phyloP scores from a whole-genome alignment of 2,113 vertebrate genomes.

The Scophthalmus maximus region DNA sequence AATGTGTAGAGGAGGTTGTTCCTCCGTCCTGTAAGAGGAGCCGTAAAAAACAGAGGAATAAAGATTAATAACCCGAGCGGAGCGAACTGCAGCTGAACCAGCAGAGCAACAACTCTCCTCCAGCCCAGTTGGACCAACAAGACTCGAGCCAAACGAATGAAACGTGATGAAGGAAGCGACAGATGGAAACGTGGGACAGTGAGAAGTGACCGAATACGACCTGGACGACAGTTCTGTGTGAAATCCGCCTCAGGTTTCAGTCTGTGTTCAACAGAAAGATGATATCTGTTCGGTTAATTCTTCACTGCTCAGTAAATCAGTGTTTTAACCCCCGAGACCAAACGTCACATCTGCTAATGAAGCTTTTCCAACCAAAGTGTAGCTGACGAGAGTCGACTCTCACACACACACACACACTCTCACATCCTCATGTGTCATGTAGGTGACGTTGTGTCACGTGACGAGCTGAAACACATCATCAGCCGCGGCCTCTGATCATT shows the following conservation, averaged over 20 bases:
- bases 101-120: slow-evolving; percentile 45
- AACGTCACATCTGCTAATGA: no score
- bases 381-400: neutral
- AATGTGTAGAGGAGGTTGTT: neutral
- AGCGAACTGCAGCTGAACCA: slow-evolving; percentile 41
- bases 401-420: no score
- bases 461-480: slow-evolving; percentile 17
- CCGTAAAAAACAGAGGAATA: slow-evolving; percentile 27
- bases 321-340: no score
- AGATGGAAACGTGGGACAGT: no score
- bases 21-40: neutral
- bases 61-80: slow-evolving; percentile 38
- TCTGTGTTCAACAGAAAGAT: no score
- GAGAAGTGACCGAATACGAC: no score
- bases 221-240: no score
- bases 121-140: slow-evolving; percentile 47
- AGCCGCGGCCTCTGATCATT: slow-evolving; percentile 28
- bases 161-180: slow-evolving; percentile 59
- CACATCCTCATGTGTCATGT: neutral
- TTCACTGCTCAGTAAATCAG: no score
- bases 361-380: no score
- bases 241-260: no score
- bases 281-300: no score
- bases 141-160: slow-evolving; percentile 40
- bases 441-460: slow-evolving; percentile 11